These are phyloP conservation scores for Epizoanthus ramosus DNA, from an alignment of 92 coral and sea anemone species.

Conservation along the genomic window DNA sequence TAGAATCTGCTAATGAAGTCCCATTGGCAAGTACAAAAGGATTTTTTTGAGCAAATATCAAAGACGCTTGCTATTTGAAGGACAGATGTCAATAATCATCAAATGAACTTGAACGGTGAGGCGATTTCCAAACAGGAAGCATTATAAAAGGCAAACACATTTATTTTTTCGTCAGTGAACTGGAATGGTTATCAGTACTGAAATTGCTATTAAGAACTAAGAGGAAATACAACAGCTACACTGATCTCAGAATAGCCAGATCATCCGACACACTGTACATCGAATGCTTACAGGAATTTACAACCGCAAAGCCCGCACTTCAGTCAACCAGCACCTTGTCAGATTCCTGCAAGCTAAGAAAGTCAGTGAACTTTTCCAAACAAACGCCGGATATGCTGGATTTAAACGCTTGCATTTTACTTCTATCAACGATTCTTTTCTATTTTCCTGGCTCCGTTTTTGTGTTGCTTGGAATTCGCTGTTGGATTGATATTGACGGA, in stretches of 20 bases:
- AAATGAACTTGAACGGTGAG: background rate
- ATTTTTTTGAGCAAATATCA: background rate
- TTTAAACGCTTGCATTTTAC: constrained; percentile 17
- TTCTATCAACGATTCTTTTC: constrained; percentile 20
- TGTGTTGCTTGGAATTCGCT: constrained; percentile 1
- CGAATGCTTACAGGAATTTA: no score
- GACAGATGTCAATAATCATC: constrained; percentile 8
- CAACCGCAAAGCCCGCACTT: no score
- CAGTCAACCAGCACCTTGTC: no score
- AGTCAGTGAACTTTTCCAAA: background rate
- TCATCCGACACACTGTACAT: no score
- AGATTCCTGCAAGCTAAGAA: no score
- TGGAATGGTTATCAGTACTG: no score
- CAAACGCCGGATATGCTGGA: background rate
- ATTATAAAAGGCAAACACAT: background rate
- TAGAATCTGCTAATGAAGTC: no score
- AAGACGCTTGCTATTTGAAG: background rate
- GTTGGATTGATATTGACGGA: background rate
- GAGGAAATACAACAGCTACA: no score
- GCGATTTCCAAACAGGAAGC: background rate
- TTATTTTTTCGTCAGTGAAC: background rate
- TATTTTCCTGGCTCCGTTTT: constrained; percentile 13
- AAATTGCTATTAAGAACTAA: no score
- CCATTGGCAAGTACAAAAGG: no score
- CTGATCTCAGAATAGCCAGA: no score